Percentiles rank a stretch among this genome's conserved stretches.
phyloP scores from a whole-genome alignment of 2,797 vertebrate species.

The Crenuchus spilurus region DNA sequence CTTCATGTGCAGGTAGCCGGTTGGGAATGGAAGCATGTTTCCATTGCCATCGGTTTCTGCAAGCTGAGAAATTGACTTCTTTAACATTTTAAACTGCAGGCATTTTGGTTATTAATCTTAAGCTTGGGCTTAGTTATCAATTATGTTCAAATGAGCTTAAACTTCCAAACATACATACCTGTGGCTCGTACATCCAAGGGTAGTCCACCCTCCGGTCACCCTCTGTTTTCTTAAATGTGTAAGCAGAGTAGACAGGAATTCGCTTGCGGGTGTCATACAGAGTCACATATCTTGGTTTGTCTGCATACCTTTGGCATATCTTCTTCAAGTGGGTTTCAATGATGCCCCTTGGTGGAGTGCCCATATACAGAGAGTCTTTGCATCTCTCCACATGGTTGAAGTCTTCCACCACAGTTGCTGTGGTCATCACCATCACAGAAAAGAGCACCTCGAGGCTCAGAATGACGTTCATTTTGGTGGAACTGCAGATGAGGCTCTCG shows the following conservation, averaged over 20 bases:
- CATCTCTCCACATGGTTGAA: constrained; percentile 75
- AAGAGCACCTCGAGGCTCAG: constrained; percentile 35
- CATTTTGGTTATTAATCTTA: too few relatives aligned
- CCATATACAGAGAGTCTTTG: constrained; percentile 78
- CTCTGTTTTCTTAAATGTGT: constrained; percentile 77
- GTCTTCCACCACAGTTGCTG: constrained; percentile 68
- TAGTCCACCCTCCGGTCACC: constrained; percentile 74
- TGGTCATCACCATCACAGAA: constrained; percentile 1
- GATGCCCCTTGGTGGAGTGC: constrained; percentile 69
- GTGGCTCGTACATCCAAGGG: constrained; percentile 77
- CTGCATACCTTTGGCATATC: constrained; percentile 74
- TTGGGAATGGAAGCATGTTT: constrained; percentile 75
- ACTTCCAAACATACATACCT: constrained; percentile 56
- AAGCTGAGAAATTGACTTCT: constrained; percentile 54
- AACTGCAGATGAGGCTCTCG: constrained; percentile 22
- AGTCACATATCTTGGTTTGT: constrained; percentile 72
- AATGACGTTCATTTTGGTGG: constrained; percentile 16
- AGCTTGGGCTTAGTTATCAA: too few relatives aligned
- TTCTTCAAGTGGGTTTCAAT: constrained; percentile 55
- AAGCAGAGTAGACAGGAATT: constrained; percentile 75
- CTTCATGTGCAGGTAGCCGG: constrained; percentile 76
- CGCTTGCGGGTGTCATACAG: constrained; percentile 69
- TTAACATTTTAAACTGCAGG: too few relatives aligned
- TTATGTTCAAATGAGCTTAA: too few relatives aligned
- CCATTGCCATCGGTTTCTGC: constrained; percentile 73